Percentiles rank a stretch among this genome's conserved stretches.
phyloP scores from a whole-genome alignment of 2,113 vertebrate genomes.

The Butastur rufipennis region DNA sequence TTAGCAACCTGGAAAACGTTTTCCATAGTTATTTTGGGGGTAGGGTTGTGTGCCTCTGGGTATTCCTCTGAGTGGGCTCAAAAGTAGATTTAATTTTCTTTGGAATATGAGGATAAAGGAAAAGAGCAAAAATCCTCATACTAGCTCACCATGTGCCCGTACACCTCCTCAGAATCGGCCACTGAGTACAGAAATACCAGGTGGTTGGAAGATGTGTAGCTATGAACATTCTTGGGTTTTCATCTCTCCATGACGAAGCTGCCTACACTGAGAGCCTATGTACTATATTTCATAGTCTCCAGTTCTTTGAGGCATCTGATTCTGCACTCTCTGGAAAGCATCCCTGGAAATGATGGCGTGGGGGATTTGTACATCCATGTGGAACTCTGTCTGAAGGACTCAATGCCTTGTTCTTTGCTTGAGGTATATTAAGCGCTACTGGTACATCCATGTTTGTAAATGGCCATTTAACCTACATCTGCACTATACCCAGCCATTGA shows the following conservation, averaged over 20 bases:
- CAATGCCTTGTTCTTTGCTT: not conserved
- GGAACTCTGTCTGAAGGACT: not conserved
- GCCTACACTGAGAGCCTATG: not conserved
- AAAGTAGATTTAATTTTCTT: not conserved
- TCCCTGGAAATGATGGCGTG: not conserved
- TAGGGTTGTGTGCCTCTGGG: not conserved
- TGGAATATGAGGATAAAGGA: not conserved
- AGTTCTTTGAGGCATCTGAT: not conserved
- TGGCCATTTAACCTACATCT: not conserved
- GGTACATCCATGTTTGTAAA: not conserved
- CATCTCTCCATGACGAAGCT: not conserved
- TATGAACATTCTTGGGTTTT: not conserved
- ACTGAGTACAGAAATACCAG: not conserved
- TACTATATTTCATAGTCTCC: not conserved
- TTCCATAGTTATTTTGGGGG: not conserved
- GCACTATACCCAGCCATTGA: not conserved
- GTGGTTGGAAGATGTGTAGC: not conserved
- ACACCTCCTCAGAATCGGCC: not conserved
- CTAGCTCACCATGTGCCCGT: not conserved
- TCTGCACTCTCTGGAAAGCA: not conserved
- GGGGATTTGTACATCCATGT: fast-evolving
- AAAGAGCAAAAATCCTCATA: not conserved
- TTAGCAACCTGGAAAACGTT: not conserved
- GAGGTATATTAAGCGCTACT: not conserved
- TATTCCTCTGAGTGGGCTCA: not conserved